Evolutionary conservation across 2,797 vertebrate species (phyloP), one percentile per base, ranked within the genome.

Genomic region (Miichthys miiuy): DNA sequence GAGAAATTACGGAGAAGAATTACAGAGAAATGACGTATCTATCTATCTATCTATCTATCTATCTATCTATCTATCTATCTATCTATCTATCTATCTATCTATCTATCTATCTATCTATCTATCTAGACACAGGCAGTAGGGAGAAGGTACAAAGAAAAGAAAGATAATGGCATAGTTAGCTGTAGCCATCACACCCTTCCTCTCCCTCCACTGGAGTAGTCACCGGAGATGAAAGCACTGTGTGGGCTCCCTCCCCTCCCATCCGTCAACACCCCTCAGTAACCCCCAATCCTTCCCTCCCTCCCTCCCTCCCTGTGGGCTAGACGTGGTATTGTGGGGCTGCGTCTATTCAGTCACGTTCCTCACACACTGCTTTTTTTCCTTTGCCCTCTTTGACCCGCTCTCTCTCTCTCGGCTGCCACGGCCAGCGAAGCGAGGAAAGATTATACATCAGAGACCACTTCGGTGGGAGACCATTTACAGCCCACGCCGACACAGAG

Each of bases 361-460:
- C 89, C 72, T 86, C 82, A 62, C 91, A 87, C 86, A 87, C 90
- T 83, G 84, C 50, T 88, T 90, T 75, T 77, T 78, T 38, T 38
- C 34, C 87, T 71, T 66, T 80, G 91, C 87, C 92, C 91, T 90
- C 91, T 84, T 81, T 94, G 93, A 94, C 94, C 93, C 71, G 73
- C 82, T 86, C 91, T 34, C 34, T 81, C 81, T 88, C 77, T 81
- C 81, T 88, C 77, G 50, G 87, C 90, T 83, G 86, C 86, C 83
- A 88, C 85, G 77, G 83, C 88, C 87, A 85, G 87, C 72, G 56
- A 82, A 90, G 91, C 85, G 82, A 89, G 84, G 83, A 81, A 83
- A 93, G 91, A 94, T 93, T 93, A 94, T 88, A 93, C 92, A 93
- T 93, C 90, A 89, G 89, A 92, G 90, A 83, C 90, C 86, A 84